phyloP scores from a whole-genome alignment of 1,140 invertebrate species.

The Drosophila lini region DNA sequence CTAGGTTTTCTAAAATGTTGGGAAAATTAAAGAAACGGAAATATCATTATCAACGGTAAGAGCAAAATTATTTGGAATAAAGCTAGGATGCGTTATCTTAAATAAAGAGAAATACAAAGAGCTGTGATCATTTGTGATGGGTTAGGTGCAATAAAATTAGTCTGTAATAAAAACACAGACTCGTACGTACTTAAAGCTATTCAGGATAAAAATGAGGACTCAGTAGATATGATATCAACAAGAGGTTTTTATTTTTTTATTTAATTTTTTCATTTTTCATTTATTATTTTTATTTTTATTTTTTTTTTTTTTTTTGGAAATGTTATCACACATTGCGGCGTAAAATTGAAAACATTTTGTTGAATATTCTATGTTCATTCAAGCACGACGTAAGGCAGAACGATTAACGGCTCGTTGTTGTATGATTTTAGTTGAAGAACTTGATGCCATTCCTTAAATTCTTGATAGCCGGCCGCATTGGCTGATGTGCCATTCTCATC shows the following conservation, averaged over 20 bases:
- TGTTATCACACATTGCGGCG: slow-evolving; percentile 18
- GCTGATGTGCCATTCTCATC: slow-evolving; percentile 1
- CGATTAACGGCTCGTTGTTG: slow-evolving; percentile 90
- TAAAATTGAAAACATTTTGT: slow-evolving; percentile 3
- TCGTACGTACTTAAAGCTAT: too few relatives aligned
- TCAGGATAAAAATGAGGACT: too few relatives aligned
- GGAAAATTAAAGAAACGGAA: too few relatives aligned
- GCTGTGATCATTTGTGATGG: too few relatives aligned
- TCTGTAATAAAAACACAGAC: too few relatives aligned
- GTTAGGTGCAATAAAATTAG: too few relatives aligned
- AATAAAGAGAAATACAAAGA: too few relatives aligned
- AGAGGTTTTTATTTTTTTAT: slow-evolving; percentile 2
- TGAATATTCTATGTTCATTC: slow-evolving; percentile 86
- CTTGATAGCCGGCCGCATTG: slow-evolving; percentile 39
- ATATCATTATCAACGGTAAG: too few relatives aligned
- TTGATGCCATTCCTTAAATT: slow-evolving; percentile 93
- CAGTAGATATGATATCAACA: neutral
- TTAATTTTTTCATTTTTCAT: neutral
- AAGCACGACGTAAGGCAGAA: slow-evolving; percentile 96
- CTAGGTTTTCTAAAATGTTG: too few relatives aligned
- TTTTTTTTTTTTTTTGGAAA: slow-evolving; percentile 17
- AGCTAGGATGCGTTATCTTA: too few relatives aligned
- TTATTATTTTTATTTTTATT: neutral
- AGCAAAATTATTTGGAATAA: too few relatives aligned
- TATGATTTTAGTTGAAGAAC: slow-evolving; percentile 89